A percentile compares a stretch with the other conserved stretches of the same genome.
Evolutionary conservation across 1,140 invertebrate genomes (phyloP).

Genomic region (Platyura marginata): DNA sequence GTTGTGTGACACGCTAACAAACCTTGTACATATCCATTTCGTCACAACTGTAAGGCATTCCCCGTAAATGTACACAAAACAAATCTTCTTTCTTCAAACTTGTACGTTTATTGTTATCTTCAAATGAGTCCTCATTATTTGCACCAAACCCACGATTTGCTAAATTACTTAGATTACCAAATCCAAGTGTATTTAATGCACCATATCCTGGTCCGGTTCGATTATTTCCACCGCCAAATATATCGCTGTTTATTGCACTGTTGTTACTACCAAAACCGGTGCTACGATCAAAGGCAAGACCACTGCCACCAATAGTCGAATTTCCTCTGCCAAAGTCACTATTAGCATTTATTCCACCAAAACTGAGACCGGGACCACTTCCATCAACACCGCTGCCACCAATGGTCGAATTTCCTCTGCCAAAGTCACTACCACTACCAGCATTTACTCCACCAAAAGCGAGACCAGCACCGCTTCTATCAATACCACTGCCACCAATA

Average conservation of each 20-base stretch:
- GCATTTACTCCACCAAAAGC: not conserved
- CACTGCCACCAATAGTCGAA: slow-evolving; percentile 7
- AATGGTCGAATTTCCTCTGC: slow-evolving; percentile 6
- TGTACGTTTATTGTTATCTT: no score
- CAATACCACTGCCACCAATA: not conserved
- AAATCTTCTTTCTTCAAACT: no score
- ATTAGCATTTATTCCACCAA: not conserved
- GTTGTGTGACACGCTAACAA: not conserved
- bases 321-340: slow-evolving; percentile 1
- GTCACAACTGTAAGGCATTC: slow-evolving; percentile 19
- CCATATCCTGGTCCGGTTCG: slow-evolving; percentile 1
- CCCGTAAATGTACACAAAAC: slow-evolving; percentile 19
- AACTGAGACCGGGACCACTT: slow-evolving; percentile 8
- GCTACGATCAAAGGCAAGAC: slow-evolving; percentile 8
- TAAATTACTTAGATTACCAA: no score
- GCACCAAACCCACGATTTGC: slow-evolving; percentile 4
- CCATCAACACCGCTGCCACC: slow-evolving; percentile 11
- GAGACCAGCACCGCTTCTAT: no score
- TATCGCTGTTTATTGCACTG: slow-evolving; percentile 2
- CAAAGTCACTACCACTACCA: not conserved
- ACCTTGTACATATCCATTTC: slow-evolving; percentile 24
- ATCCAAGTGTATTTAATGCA: not conserved
- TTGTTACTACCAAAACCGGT: slow-evolving; percentile 5
- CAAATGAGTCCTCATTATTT: slow-evolving; percentile 12
- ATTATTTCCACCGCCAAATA: not conserved